Evolutionary conservation across 1,140 invertebrate species (phyloP).

Genomic region (Cotesia glomerata): DNA sequence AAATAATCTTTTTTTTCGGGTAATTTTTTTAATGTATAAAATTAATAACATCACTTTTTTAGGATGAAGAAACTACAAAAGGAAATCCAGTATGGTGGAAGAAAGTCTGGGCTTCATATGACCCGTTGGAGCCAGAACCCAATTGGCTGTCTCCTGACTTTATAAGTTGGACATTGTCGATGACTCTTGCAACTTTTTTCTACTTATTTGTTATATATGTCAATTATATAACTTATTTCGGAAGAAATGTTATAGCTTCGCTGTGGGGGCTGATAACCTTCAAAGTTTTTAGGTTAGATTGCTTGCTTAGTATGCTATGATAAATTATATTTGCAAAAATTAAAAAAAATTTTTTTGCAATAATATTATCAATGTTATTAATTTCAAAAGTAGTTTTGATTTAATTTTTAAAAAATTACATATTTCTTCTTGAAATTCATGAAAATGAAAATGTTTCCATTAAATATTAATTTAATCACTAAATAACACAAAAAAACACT

Average conservation of each 20-base stretch:
- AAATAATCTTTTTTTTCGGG: not conserved
- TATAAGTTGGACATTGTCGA: slow-evolving; percentile 55
- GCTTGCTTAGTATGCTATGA: too few species aligned
- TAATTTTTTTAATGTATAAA: not conserved
- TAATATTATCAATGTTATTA: too few species aligned
- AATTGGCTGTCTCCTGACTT: slow-evolving; percentile 49
- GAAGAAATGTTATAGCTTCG: not conserved
- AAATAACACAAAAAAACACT: too few species aligned
- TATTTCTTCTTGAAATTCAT: too few species aligned
- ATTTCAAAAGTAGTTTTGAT: too few species aligned
- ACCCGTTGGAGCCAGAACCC: slow-evolving; percentile 40
- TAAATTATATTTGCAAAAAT: too few species aligned
- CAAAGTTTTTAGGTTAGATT: not conserved
- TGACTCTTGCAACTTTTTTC: slow-evolving; percentile 38
- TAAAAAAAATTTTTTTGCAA: too few species aligned
- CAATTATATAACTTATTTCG: slow-evolving; percentile 23
- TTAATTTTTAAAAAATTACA: too few species aligned
- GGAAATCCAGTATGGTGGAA: slow-evolving; percentile 51
- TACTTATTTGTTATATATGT: slow-evolving; percentile 39
- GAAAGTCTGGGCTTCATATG: slow-evolving; percentile 53
- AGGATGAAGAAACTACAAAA: slow-evolving; percentile 47
- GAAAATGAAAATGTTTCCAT: too few species aligned
- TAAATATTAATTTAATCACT: too few species aligned
- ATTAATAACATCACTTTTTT: not conserved
- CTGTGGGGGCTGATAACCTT: not conserved